Evolutionary conservation across 2,113 vertebrate species (phyloP).

Genomic region (Oncorhynchus clarkii): DNA sequence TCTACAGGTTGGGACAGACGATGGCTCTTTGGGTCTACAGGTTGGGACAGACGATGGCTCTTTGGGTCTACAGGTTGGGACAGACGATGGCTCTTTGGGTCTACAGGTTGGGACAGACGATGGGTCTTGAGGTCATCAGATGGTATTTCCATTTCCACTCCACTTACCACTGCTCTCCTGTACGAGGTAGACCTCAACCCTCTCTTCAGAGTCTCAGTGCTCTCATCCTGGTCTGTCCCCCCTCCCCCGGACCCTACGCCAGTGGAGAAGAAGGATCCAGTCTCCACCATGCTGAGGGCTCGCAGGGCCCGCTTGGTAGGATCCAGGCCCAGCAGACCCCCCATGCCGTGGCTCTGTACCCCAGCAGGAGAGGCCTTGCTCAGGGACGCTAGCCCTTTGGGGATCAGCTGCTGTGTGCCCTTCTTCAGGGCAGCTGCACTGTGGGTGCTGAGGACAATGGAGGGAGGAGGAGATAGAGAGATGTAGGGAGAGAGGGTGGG

Average conservation of each 20-base stretch:
- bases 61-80: slow-evolving; percentile 56
- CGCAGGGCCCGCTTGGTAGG: slow-evolving; percentile 68
- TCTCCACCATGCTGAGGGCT: slow-evolving; percentile 86
- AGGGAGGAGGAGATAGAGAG: slow-evolving; percentile 45
- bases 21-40: slow-evolving; percentile 17
- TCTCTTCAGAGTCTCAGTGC: slow-evolving; percentile 74
- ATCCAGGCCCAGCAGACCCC: slow-evolving; percentile 66
- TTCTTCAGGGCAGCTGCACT: slow-evolving; percentile 82
- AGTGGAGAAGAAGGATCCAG: slow-evolving; percentile 61
- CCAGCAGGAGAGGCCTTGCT: slow-evolving; percentile 53
- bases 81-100: too few species aligned
- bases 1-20: slow-evolving; percentile 20
- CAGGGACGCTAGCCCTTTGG: slow-evolving; percentile 77
- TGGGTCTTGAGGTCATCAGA: slow-evolving; percentile 69
- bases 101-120: slow-evolving; percentile 73
- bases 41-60: slow-evolving; percentile 76
- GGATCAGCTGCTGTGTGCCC: slow-evolving; percentile 91
- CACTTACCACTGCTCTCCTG: slow-evolving; percentile 87
- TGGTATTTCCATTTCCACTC: slow-evolving; percentile 75
- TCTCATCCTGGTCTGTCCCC: slow-evolving; percentile 67
- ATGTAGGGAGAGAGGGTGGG: slow-evolving; percentile 9
- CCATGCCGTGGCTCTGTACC: slow-evolving; percentile 40
- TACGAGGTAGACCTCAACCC: slow-evolving; percentile 92
- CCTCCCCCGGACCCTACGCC: slow-evolving; percentile 25
- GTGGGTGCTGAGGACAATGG: slow-evolving; percentile 83